These are phyloP conservation scores for Sinentomon sp. DNA, from an alignment of 2,888 invertebrate genomes.

Conservation along the genomic window DNA sequence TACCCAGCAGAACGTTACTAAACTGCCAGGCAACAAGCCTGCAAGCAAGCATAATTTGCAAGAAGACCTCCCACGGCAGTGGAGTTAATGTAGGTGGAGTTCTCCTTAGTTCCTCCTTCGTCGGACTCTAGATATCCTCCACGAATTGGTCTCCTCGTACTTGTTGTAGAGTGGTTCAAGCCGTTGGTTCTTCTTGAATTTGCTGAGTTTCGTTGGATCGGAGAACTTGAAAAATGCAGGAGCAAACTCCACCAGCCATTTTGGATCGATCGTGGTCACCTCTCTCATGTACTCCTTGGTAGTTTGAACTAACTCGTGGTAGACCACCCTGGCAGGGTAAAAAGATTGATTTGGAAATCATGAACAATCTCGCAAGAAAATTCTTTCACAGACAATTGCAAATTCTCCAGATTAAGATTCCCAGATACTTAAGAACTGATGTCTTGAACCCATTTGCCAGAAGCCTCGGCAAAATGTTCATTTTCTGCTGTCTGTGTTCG, in stretches of 20 bases:
- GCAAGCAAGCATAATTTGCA: too few species aligned
- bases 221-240: constrained; percentile 98
- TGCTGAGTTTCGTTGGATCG: constrained; percentile 90
- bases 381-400: too few species aligned
- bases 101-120: constrained; percentile 52
- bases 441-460: too few species aligned
- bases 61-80: too few species aligned
- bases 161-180: constrained; percentile 94
- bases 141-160: constrained; percentile 95
- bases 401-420: too few species aligned
- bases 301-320: constrained; percentile 92
- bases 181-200: constrained; percentile 95
- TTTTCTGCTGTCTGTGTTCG: too few species aligned
- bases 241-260: constrained; percentile 97
- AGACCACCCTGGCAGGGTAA: constrained; percentile 60
- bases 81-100: too few species aligned
- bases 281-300: constrained; percentile 99
- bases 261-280: constrained; percentile 84
- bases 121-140: constrained; percentile 85
- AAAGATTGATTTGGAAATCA: neutral
- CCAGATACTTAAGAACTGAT: too few species aligned
- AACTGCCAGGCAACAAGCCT: too few species aligned
- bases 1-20: too few species aligned
- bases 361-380: too few species aligned
- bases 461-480: too few species aligned